Conservation (phyloP, 1,140 invertebrate species). For the Ceratosolen fusciceps region DNA sequence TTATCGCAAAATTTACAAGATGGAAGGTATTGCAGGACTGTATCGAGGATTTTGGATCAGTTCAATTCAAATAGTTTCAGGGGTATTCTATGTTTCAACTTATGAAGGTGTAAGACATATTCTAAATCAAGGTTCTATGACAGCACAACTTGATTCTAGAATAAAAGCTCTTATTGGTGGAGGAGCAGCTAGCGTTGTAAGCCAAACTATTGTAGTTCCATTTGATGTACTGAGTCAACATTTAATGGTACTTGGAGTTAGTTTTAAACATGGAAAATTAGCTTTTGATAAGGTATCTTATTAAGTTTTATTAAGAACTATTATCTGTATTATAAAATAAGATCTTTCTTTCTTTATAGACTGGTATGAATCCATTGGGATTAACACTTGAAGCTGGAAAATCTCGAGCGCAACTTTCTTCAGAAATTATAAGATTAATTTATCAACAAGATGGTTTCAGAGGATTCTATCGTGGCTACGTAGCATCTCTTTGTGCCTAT, state of each 20-base stretch:
- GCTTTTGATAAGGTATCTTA: constrained; percentile 61
- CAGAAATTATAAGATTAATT: constrained; percentile 81
- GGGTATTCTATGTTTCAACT: constrained; percentile 94
- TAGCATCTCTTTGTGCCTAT: constrained; percentile 91
- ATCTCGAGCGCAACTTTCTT: constrained; percentile 77
- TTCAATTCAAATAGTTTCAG: constrained; percentile 87
- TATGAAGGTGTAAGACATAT: constrained; percentile 93
- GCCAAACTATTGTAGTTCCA: constrained; percentile 96
- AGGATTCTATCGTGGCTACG: constrained; percentile 95
- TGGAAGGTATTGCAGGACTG: constrained; percentile 90
- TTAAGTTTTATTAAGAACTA: constrained; percentile 3
- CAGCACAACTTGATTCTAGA: constrained; percentile 73
- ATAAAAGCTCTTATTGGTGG: constrained; percentile 85
- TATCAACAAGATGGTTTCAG: constrained; percentile 85
- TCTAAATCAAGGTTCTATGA: constrained; percentile 74
- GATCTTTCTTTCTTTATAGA: constrained; percentile 58
- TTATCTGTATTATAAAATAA: constrained; percentile 7
- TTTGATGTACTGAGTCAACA: constrained; percentile 98
- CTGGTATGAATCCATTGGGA: constrained; percentile 80
- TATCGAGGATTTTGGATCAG: constrained; percentile 98
- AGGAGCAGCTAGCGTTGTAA: constrained; percentile 90
- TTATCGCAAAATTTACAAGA: constrained; percentile 87
- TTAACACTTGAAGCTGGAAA: constrained; percentile 75
- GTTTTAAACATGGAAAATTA: constrained; percentile 70
- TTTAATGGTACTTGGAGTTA: constrained; percentile 91